A percentile compares a stretch with the other conserved stretches of the same genome.
phyloP scores from a whole-genome alignment of 2,797 vertebrate genomes.

The Potorous gilbertii region DNA sequence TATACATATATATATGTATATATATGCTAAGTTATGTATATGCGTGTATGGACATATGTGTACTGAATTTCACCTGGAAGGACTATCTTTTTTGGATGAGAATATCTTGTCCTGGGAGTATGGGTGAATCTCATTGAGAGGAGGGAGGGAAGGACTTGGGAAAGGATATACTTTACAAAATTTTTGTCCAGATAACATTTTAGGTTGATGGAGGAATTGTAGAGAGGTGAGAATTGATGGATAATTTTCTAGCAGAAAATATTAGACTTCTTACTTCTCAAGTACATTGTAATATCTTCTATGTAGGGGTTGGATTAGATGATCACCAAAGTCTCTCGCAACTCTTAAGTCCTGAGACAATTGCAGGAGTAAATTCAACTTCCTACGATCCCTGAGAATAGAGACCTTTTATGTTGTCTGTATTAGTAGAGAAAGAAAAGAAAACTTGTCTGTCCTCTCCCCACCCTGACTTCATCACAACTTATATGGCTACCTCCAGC shows the following conservation, averaged over 20 bases:
- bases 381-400: too few relatives aligned
- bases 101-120: too few relatives aligned
- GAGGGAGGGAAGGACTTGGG: background rate
- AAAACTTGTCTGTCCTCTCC: background rate
- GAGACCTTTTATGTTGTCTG: too few relatives aligned
- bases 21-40: too few relatives aligned
- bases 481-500: background rate
- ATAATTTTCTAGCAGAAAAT: background rate
- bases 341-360: too few relatives aligned
- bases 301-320: background rate
- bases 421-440: background rate
- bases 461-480: background rate
- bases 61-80: too few relatives aligned
- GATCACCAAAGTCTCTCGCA: background rate
- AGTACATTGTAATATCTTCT: background rate
- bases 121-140: background rate
- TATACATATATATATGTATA: too few relatives aligned
- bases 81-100: too few relatives aligned
- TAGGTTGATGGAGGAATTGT: background rate
- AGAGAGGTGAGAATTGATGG: background rate
- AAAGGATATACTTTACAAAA: background rate
- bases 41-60: too few relatives aligned
- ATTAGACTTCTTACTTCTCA: background rate
- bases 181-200: background rate
- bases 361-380: too few relatives aligned